These are phyloP conservation scores for Numenius arquata DNA, from an alignment of 2,113 vertebrate species.

Conservation along the genomic window DNA sequence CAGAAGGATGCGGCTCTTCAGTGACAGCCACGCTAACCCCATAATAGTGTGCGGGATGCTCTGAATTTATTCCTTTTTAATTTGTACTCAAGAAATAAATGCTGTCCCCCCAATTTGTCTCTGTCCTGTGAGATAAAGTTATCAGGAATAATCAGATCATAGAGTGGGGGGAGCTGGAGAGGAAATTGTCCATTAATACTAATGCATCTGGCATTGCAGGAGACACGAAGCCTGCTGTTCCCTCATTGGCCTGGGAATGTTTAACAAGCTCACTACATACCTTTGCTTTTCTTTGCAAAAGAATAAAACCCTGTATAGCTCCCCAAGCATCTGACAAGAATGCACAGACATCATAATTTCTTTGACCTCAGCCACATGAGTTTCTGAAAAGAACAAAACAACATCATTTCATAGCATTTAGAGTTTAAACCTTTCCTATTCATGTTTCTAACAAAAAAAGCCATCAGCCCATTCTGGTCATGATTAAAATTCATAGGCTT, in stretches of 20 bases:
- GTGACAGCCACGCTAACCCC: neutral
- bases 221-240: slow-evolving; percentile 21
- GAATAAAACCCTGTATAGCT: slow-evolving; percentile 62
- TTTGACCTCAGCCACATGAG: slow-evolving; percentile 84
- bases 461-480: slow-evolving; percentile 88
- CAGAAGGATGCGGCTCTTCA: neutral
- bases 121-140: slow-evolving; percentile 7
- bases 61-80: slow-evolving; percentile 2
- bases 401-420: slow-evolving; percentile 85
- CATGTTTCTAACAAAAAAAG: slow-evolving; percentile 86
- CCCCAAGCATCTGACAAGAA: slow-evolving; percentile 78
- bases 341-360: slow-evolving; percentile 84
- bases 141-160: slow-evolving; percentile 35
- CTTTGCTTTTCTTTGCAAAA: slow-evolving; percentile 41
- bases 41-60: neutral
- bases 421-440: slow-evolving; percentile 90
- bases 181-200: slow-evolving; percentile 36
- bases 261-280: slow-evolving; percentile 54
- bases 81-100: neutral
- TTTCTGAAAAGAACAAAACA: slow-evolving; percentile 86
- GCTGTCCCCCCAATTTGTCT: neutral
- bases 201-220: neutral
- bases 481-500: slow-evolving; percentile 98
- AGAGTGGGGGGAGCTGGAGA: neutral
- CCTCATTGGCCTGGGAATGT: slow-evolving; percentile 50